Conservation (phyloP, 2,888 invertebrate genomes). For the Sinotaia quadrata region DNA sequence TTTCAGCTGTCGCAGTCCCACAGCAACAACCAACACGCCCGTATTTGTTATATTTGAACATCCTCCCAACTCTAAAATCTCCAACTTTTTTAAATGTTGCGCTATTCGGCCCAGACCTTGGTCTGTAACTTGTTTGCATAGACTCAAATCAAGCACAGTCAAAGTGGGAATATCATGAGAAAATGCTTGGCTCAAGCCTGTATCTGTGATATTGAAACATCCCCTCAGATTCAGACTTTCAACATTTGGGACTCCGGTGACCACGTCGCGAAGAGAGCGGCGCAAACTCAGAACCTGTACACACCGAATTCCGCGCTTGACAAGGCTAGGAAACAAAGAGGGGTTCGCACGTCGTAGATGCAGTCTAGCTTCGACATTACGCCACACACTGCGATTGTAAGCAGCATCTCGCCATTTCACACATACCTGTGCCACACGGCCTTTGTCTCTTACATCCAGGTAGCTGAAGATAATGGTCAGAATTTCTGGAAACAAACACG, state of each 20-base stretch:
- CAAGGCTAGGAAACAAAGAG: conserved; percentile 87
- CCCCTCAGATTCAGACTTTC: conserved; percentile 92
- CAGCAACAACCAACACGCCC: conserved; percentile 87
- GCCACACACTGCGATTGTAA: conserved; percentile 93
- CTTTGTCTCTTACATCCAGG: conserved; percentile 89
- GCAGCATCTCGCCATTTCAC: conserved; percentile 91
- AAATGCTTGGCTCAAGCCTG: conserved; percentile 87
- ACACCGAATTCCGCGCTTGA: conserved; percentile 88
- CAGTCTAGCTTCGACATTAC: conserved; percentile 91
- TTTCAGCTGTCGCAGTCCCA: conserved; percentile 88
- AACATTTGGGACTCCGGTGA: conserved; percentile 87
- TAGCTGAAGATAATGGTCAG: conserved; percentile 92
- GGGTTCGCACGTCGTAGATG: conserved; percentile 86
- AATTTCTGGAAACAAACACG: conserved; percentile 91
- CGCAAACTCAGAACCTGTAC: conserved; percentile 91
- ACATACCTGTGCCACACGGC: conserved; percentile 88
- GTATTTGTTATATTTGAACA: conserved; percentile 93
- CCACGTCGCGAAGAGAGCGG: conserved; percentile 86
- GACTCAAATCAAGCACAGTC: conserved; percentile 86
- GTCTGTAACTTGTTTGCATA: conserved; percentile 97
- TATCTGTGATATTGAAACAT: conserved; percentile 93
- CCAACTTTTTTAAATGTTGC: conserved; percentile 85
- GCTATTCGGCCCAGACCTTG: conserved; percentile 88
- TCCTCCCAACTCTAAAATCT: conserved; percentile 90
- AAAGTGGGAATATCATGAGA: conserved; percentile 82